Base-by-base conservation (phyloP, 2,888 invertebrate genomes). In the Mamestra brassicae region DNA sequence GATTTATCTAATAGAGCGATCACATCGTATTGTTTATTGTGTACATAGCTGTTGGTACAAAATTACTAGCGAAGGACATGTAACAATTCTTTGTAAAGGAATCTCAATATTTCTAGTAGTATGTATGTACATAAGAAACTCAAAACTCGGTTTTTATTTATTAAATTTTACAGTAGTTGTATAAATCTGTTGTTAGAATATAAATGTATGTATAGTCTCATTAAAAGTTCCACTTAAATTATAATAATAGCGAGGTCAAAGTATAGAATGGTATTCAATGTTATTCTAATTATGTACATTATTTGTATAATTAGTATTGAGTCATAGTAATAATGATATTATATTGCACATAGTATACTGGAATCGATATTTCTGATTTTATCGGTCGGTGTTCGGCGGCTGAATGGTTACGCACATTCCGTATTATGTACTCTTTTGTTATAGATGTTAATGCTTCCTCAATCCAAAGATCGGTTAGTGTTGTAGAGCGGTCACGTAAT, bases 401-500 rank as follows among this genome's bases (percentile, higher is more conserved):
- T 74, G 74, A 71, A 66, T 65, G 83, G 72, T 83, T 89, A 93
- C 95, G 95, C 95, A 95, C 95, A 95, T 94, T 94, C 93, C 93
- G 85, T 87, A 85, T 87, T 88, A 89, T 65, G 76, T 87, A 87
- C 87, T 85, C 84, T 89, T 90, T 90, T 89, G 89, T 93, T 92
- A 85, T 92, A 91, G 84, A 86, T 80, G 79, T 80, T 89, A 88
- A 88, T 89, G 90, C 90, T 93, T 92, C 89, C 90, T 92, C 92
- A 93, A 92, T 93, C 95, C 96, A 95, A 95, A 95, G 94, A 94
- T 94, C 93, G 91, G 92, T 90, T 91, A 89, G 89, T 90, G 87
- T 87, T 90, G 86, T 87, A 88, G 82, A 84, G 75, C 70, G 80
- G 83, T 77, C 77, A 85, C 69, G 64, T 73, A 75, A 80, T 78